These are phyloP conservation scores for Folsomia manolachei DNA, from an alignment of 2,888 invertebrate species.

Conservation along the genomic window DNA sequence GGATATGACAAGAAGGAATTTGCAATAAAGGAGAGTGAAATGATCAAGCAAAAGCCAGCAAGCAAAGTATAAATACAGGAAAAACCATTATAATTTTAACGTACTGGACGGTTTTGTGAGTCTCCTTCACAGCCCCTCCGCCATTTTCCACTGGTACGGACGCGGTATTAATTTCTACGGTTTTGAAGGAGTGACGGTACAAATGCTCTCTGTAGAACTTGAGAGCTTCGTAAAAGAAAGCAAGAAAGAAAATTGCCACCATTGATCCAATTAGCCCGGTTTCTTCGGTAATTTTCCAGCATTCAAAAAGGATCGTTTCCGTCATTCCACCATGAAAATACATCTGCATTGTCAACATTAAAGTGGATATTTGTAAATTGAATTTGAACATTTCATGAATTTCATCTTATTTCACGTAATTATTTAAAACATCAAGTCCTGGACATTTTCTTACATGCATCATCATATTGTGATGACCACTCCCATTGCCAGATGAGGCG, in stretches of 20 bases:
- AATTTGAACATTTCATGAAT: no score
- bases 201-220: conserved; percentile 84
- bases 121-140: conserved; percentile 64
- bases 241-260: conserved; percentile 85
- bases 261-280: conserved; percentile 84
- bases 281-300: conserved; percentile 72
- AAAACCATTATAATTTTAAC: conserved; percentile 1
- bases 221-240: conserved; percentile 84
- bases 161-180: conserved; percentile 79
- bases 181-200: conserved; percentile 82
- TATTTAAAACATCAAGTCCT: no score
- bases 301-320: conserved; percentile 75
- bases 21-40: background rate
- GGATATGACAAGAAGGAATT: background rate
- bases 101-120: conserved; percentile 49
- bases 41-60: no score
- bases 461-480: conserved; percentile 20
- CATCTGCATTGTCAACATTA: conserved; percentile 55
- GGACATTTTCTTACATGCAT: conserved; percentile 28
- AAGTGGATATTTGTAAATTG: no score
- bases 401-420: background rate
- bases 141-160: conserved; percentile 71
- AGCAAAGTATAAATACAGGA: no score
- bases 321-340: conserved; percentile 73
- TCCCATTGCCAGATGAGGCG: background rate